Base-by-base conservation (phyloP, 1,140 invertebrate species). In the Eubasilissa regina region DNA sequence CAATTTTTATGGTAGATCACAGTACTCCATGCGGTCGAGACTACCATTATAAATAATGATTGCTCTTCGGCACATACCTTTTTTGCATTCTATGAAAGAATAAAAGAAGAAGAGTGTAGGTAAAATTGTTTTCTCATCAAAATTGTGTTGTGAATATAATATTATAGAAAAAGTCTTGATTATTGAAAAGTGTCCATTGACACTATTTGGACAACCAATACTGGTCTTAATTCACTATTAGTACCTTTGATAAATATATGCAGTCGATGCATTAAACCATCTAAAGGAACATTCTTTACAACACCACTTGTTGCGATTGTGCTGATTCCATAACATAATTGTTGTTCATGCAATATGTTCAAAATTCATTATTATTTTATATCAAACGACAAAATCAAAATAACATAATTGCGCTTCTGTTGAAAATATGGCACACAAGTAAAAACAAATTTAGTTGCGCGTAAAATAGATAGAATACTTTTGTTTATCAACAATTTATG, bases 231-330 rank as follows among this genome's bases (percentile, higher is more conserved):
- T 17, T 47, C 3, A 68, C 21, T 68, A 17, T 45, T 21, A 68
- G 64, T 47, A 21, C 43, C 64, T 83, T 81, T 84, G 80, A 84
- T 85, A 84, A 85, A 58, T 82, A 78, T 80, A 83, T 84, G 85
- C 85, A 85, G 84, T 85, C 84, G 84, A 82, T 85, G 83, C 83
- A 83, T 84, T 81, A 83, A 78, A 80, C 73, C 70, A 84, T 84
- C 81, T 84, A 83, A 84, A 86, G 86, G 85, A 85, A 86, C 86
- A 85, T 83, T 84, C 75, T 84, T 85, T 75, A 81, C 84, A 83
- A 83, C 82, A 81, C 80, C 84, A 77, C 81, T 80, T 83, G 84
- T 81, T 79, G 80, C 83, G 78, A 83, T 77, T 77, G 83, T 77
- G n/a, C 48, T 35, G 25, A 35, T 35, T 35, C 25, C 25, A 35